phyloP scores from a whole-genome alignment of 2,888 invertebrate species.

The Cryptus armator region DNA sequence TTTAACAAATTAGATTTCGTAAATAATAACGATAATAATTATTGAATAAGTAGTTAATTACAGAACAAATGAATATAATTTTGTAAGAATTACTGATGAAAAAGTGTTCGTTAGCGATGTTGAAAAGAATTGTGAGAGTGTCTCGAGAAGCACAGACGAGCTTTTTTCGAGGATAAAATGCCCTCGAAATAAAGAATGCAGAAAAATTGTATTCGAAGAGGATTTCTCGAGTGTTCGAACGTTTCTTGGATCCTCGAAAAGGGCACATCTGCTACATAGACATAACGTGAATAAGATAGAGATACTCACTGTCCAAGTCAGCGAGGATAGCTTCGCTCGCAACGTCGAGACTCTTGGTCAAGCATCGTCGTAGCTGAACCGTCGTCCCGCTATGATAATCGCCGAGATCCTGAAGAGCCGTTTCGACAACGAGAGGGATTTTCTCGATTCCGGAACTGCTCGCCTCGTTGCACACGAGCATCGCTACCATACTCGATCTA shows the following conservation, averaged over 20 bases:
- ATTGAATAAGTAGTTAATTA: too few species aligned
- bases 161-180: too few species aligned
- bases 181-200: not conserved
- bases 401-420: slow-evolving; percentile 88
- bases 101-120: too few species aligned
- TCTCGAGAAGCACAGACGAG: too few species aligned
- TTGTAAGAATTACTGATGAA: too few species aligned
- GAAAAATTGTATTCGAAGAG: not conserved
- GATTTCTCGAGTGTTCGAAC: not conserved
- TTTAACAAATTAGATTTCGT: too few species aligned
- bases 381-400: slow-evolving; percentile 89
- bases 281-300: slow-evolving; percentile 15
- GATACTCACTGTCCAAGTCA: slow-evolving; percentile 88
- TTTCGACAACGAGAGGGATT: slow-evolving; percentile 86
- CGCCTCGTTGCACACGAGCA: slow-evolving; percentile 89
- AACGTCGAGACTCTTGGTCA: slow-evolving; percentile 88
- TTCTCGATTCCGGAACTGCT: slow-evolving; percentile 87
- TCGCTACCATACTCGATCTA: slow-evolving; percentile 87
- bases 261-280: not conserved
- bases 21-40: too few species aligned
- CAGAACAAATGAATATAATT: too few species aligned
- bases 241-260: not conserved
- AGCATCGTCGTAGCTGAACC: slow-evolving; percentile 87
- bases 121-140: too few species aligned
- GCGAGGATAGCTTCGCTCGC: slow-evolving; percentile 88